These are phyloP conservation scores for Panopea generosa DNA, from an alignment of 2,888 invertebrate species.

Conservation along the genomic window DNA sequence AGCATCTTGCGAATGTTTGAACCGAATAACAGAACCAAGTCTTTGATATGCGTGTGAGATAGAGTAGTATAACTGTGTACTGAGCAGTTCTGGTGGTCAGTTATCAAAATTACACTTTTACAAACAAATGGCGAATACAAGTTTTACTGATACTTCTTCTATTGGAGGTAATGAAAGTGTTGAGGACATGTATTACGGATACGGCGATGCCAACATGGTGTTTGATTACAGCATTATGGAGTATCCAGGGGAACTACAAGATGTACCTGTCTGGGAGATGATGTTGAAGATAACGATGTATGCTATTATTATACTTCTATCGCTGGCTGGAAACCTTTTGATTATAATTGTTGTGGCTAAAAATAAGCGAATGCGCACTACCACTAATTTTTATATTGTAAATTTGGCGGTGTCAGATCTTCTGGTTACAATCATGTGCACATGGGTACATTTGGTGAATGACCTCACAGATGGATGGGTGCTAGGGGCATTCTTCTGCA, in stretches of 20 bases:
- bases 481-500: slow-evolving; percentile 91
- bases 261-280: slow-evolving; percentile 55
- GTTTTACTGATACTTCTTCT: too few species aligned
- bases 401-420: slow-evolving; percentile 82
- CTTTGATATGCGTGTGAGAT: too few species aligned
- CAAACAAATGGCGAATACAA: too few species aligned
- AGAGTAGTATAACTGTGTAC: too few species aligned
- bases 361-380: slow-evolving; percentile 70
- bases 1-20: too few species aligned
- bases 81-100: too few species aligned
- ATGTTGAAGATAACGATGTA: slow-evolving; percentile 60
- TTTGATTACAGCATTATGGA: slow-evolving; percentile 18
- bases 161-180: too few species aligned
- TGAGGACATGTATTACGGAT: too few species aligned
- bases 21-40: too few species aligned
- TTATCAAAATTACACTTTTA: too few species aligned
- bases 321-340: slow-evolving; percentile 62
- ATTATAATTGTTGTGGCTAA: slow-evolving; percentile 64
- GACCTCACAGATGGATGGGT: slow-evolving; percentile 93
- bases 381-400: slow-evolving; percentile 76
- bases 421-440: slow-evolving; percentile 87
- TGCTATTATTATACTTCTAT: slow-evolving; percentile 52
- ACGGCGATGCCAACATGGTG: background rate
- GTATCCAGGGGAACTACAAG: slow-evolving; percentile 46
- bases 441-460: slow-evolving; percentile 91